Evolutionary conservation across 2,888 invertebrate species (phyloP).

Genomic region (Torymus tubicola): DNA sequence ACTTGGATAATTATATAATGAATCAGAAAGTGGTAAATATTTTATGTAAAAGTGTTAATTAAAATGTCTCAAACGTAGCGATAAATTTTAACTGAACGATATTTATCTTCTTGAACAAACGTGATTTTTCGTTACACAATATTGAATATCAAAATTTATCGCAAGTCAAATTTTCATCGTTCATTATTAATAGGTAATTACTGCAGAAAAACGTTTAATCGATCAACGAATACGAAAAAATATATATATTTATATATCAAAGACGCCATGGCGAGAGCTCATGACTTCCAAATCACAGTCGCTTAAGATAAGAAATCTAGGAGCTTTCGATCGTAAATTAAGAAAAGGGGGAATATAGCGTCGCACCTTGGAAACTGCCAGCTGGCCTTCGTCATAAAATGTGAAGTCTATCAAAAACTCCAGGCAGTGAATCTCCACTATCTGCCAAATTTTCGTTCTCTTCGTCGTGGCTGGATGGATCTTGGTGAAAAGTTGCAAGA

Average conservation of each 20-base stretch:
- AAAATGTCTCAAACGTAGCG: background rate
- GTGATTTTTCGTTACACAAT: background rate
- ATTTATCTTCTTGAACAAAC: background rate
- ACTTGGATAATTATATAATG: background rate
- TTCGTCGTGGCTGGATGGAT: constrained; percentile 79
- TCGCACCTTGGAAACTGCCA: constrained; percentile 76
- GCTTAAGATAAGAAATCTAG: too few species aligned
- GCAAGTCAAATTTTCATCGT: too few species aligned
- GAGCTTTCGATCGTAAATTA: too few species aligned
- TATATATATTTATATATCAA: too few species aligned
- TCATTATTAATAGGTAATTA: too few species aligned
- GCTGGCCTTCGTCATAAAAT: constrained; percentile 79
- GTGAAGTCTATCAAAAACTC: constrained; percentile 78
- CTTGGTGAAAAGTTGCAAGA: constrained; percentile 76
- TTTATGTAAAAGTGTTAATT: constrained; percentile 8
- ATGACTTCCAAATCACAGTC: too few species aligned
- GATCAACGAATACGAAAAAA: too few species aligned
- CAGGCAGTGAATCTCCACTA: constrained; percentile 78
- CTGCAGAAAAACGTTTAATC: too few species aligned
- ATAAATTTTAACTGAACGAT: background rate
- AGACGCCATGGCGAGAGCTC: too few species aligned
- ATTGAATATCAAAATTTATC: background rate
- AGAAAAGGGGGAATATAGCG: too few species aligned
- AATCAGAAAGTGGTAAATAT: background rate
- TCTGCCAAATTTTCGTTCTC: constrained; percentile 78